Evolutionary conservation across 1,140 invertebrate genomes (phyloP), one percentile per base, ranked within the genome.

Genomic region (Panagrolaimus sp.): DNA sequence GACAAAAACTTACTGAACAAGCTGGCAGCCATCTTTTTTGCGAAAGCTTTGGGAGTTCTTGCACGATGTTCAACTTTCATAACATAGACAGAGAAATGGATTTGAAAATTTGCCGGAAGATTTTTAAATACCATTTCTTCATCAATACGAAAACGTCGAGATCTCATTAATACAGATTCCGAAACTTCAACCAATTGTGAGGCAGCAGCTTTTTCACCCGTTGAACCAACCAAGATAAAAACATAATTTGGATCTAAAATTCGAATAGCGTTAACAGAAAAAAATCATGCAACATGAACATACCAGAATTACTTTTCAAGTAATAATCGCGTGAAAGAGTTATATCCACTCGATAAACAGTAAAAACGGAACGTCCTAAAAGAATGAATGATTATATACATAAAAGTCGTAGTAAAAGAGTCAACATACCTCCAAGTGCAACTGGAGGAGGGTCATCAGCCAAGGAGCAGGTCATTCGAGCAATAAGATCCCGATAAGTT

Each of bases 181-280:
- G 21, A 26, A 28, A 58, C 52, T 12, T 58, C 52, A 12, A 21
- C 17, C 10, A 58, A 10, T 14, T 58, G 52, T 8, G 52, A 26
- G 4, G 52, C 52, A n/a, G 17, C 28, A 12, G 28, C 17, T 21
- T 58, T 58, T 58, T 58, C 52, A 28, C 14, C 14, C 4, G 52
- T 58, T 21, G 52, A 58, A 28, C 52, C 52, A 28, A 58, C 52
- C 21, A 28, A 21, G 52, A 58, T 14, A 28, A 58, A 58, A 28
- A 58, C 52, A 26, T 58, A 58, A 5, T 21, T 21, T 9, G 52
- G 21, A 26, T 58, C 52, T 58, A 28, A 58, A 58, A 58, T n/a
- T 24, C 2, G 10, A 1, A 1, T 10, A 8, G 14, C 4, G 21
- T 14, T 28, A 58, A 55, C 15, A 15, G 9, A 15, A 10, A 15